Conservation (phyloP, 2,113 vertebrate species). For the Catharus minimus region DNA sequence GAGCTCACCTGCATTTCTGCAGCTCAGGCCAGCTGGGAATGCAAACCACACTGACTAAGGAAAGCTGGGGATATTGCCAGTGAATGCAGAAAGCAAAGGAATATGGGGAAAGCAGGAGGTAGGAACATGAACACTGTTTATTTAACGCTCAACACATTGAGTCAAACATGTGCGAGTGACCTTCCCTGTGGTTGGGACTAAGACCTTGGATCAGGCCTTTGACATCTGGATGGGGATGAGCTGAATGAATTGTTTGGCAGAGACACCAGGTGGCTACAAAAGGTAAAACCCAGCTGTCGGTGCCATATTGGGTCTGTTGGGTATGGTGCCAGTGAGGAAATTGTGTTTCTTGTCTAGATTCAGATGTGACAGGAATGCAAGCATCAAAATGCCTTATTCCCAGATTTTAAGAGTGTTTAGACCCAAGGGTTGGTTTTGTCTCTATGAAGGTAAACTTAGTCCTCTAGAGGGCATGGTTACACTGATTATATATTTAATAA, state of each 20-base stretch:
- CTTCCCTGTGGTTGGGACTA: not conserved
- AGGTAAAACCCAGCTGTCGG: not conserved
- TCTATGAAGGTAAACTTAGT: conserved; percentile 44
- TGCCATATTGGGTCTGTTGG: not conserved
- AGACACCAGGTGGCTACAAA: not conserved
- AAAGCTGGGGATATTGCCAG: conserved; percentile 2
- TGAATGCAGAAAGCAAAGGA: conserved; percentile 1
- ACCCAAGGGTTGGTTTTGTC: not conserved
- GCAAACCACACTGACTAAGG: not conserved
- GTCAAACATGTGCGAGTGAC: rapidly evolving
- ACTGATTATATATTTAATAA: conserved; percentile 66
- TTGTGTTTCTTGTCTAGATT: rapidly evolving
- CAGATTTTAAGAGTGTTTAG: not conserved
- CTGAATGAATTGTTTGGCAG: not conserved
- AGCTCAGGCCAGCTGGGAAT: conserved; percentile 10
- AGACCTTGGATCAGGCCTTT: not conserved
- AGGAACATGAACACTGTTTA: not conserved
- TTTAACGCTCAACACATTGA: not conserved
- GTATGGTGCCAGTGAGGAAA: not conserved
- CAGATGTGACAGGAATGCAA: not conserved
- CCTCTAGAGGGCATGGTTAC: conserved; percentile 69
- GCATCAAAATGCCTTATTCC: not conserved
- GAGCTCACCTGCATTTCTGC: not conserved
- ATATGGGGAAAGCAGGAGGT: not conserved
- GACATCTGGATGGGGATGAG: not conserved